These are phyloP conservation scores for Spisula solida DNA, from an alignment of 2,888 invertebrate genomes.

Conservation along the genomic window DNA sequence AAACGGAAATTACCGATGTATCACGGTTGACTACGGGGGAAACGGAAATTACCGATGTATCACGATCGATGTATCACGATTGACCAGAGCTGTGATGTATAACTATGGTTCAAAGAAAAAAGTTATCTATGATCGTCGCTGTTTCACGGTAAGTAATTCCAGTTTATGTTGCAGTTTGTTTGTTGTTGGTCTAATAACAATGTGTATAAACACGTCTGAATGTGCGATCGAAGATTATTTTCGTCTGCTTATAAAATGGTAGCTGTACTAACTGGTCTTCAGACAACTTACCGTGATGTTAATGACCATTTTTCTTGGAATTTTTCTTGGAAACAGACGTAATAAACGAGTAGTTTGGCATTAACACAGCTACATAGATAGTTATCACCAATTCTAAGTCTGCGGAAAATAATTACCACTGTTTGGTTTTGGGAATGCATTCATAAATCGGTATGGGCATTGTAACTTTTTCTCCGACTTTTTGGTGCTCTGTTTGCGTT, in stretches of 20 bases:
- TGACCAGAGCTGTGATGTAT: too few relatives aligned
- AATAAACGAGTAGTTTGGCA: neutral
- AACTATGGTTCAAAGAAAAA: neutral
- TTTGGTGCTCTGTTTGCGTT: too few relatives aligned
- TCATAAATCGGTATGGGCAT: too few relatives aligned
- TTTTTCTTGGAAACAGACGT: neutral
- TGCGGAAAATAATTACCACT: too few relatives aligned
- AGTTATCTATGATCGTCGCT: neutral
- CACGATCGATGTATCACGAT: too few relatives aligned
- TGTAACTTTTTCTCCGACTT: too few relatives aligned
- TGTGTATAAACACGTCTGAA: neutral
- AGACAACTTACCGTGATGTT: neutral
- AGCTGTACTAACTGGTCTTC: neutral
- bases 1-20: too few relatives aligned
- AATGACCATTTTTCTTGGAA: neutral
- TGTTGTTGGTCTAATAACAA: neutral
- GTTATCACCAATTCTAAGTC: neutral
- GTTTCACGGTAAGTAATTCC: constrained; percentile 4
- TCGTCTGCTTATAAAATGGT: neutral
- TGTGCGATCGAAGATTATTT: neutral
- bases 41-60: too few relatives aligned
- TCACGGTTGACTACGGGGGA: too few relatives aligned
- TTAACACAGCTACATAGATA: neutral
- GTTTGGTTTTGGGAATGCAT: too few relatives aligned
- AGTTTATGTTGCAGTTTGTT: neutral